Evolutionary conservation across 2,113 vertebrate species (phyloP).

Genomic region (Pseudorasbora parva): DNA sequence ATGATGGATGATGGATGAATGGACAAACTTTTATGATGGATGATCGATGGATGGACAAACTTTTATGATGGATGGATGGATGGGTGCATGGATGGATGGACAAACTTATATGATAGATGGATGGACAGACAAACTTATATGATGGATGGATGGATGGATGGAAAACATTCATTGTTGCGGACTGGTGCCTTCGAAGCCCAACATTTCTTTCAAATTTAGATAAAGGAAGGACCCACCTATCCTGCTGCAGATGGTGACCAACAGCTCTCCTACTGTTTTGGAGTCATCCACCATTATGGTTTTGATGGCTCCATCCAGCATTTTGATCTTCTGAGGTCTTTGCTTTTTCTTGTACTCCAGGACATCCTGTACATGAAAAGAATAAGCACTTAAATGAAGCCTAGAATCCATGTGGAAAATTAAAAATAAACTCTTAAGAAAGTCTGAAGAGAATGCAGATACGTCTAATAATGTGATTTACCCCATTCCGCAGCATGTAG

Average conservation of each 20-base stretch:
- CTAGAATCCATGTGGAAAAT: neutral
- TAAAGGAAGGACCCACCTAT: conserved; percentile 80
- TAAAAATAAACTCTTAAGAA: neutral
- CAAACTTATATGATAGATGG: too few species aligned
- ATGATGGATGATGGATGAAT: too few species aligned
- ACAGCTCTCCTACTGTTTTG: conserved; percentile 95
- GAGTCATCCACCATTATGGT: conserved; percentile 99
- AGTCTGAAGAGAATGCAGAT: conserved; percentile 24
- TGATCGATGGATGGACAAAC: too few species aligned
- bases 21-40: too few species aligned
- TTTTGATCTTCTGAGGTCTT: conserved; percentile 96
- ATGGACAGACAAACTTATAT: too few species aligned
- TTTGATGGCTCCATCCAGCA: conserved; percentile 96
- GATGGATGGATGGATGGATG: too few species aligned
- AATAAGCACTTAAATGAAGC: neutral
- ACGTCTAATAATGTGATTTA: conserved; percentile 69
- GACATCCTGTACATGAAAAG: conserved; percentile 81
- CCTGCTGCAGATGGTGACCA: conserved; percentile 97
- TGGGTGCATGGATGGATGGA: too few species aligned
- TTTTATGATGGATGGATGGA: too few species aligned
- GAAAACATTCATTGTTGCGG: neutral
- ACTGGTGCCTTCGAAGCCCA: neutral
- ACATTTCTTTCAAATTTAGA: neutral
- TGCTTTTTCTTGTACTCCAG: conserved; percentile 99
- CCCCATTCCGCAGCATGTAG: conserved; percentile 98